phyloP scores from a whole-genome alignment of 2,113 vertebrate species.

The Nasalis larvatus region DNA sequence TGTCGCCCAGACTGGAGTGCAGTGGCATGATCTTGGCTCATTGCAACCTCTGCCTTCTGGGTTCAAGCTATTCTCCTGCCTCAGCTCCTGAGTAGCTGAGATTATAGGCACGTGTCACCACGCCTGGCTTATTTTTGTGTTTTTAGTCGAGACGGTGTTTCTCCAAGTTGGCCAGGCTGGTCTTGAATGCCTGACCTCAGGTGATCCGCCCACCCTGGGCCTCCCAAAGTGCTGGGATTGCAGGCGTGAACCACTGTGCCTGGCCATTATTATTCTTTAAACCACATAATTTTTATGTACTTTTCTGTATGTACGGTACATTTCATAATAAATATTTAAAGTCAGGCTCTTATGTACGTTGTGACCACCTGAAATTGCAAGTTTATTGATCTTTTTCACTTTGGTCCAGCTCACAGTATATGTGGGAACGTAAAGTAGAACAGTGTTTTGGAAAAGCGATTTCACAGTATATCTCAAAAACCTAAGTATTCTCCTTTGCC shows the following conservation, averaged over 20 bases:
- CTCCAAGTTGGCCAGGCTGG: neutral
- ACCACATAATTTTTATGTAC: neutral
- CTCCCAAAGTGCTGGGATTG: neutral
- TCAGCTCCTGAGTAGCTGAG: neutral
- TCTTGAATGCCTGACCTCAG: neutral
- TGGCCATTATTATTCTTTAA: neutral
- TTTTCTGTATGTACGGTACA: neutral
- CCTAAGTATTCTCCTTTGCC: neutral
- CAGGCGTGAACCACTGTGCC: neutral
- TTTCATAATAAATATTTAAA: neutral
- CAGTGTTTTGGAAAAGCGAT: neutral
- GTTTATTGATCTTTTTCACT: neutral
- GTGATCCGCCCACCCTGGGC: neutral
- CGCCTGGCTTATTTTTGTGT: neutral
- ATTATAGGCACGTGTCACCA: neutral
- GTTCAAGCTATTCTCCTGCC: neutral
- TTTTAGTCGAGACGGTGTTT: neutral
- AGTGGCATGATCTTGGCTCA: neutral
- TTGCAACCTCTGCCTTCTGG: neutral
- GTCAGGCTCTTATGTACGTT: neutral
- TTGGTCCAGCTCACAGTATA: neutral
- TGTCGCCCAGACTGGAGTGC: neutral
- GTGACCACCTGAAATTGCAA: neutral
- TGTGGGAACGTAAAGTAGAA: neutral
- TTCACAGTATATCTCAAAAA: neutral